Percentiles rank a stretch among this genome's conserved stretches.
These are phyloP conservation scores for Papilio polytes DNA, from an alignment of 1,140 invertebrate genomes.

Conservation along the genomic window DNA sequence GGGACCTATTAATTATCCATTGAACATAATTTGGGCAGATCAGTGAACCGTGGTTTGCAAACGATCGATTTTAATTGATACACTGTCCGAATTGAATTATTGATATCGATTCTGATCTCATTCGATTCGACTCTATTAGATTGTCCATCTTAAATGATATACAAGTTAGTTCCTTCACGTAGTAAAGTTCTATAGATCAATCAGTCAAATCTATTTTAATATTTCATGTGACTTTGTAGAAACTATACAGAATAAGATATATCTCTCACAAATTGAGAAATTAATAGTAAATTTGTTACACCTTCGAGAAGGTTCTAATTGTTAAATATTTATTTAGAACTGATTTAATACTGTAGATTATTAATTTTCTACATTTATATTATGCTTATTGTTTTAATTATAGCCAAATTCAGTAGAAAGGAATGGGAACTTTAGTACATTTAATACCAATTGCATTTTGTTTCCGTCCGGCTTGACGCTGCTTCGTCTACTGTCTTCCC, in stretches of 20 bases:
- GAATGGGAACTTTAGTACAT: constrained; percentile 13
- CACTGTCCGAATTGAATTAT: constrained; percentile 42
- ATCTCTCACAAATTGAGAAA: too few species aligned
- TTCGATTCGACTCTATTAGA: not conserved
- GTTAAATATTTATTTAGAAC: too few species aligned
- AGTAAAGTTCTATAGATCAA: too few species aligned
- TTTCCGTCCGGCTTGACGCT: constrained; percentile 36
- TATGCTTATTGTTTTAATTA: too few species aligned
- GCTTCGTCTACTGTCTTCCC: not conserved
- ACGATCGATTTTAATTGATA: constrained; percentile 48
- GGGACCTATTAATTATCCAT: constrained; percentile 80
- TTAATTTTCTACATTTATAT: too few species aligned
- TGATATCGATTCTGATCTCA: constrained; percentile 39
- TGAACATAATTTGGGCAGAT: constrained; percentile 80
- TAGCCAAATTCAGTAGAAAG: too few species aligned
- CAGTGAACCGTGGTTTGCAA: constrained; percentile 60
- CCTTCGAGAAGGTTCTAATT: too few species aligned
- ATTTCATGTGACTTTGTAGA: not conserved
- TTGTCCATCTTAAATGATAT: not conserved
- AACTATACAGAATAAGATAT: too few species aligned
- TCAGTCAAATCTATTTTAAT: too few species aligned
- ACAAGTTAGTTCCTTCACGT: too few species aligned
- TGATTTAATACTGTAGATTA: too few species aligned
- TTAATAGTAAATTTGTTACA: too few species aligned
- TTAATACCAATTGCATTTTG: constrained; percentile 3